Evolutionary conservation across 2,888 invertebrate species (phyloP), one percentile per base, ranked within the genome.

Genomic region (Andricus curvator): DNA sequence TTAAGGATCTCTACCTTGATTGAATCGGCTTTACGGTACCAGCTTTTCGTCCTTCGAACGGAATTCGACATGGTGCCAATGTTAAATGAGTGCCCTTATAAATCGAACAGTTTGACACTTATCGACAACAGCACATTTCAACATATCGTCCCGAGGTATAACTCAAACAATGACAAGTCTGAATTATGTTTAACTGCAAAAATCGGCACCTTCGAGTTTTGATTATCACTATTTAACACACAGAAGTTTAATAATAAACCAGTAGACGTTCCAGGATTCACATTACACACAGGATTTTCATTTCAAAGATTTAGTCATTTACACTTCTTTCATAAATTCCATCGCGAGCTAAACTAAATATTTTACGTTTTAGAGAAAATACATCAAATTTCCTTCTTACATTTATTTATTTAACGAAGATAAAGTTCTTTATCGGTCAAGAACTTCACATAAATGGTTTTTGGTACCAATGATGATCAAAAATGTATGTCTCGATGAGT

Each of bases 11-110:
- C 15, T 76, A 80, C 80, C 77, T 68, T 66, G 22, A 78, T 68
- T 25, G 76, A 56, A 17, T 80, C 80, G 25, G 77, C 77, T 67
- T 80, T 80, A 25, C 77, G 80, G 41, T 80, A 80, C 80, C 80
- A 80, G 41, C 80, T 80, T 48, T 74, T 76, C 17, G 65, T 80
- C 37, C 80, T 37, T 20, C 76, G 66, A 29, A 80, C 67, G 11
- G 80, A 80, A 74, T 79, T 79, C 51, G 79, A 79, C 79, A 79
- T 79, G 51, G 29, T 74, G 56, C n/a, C 51, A 20, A 48, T 48
- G 15, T 17, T 33, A 33, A 33, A 51, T 29, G 70, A n/a, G 20
- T 29, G 29, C 9, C 29, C 25, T 74, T 33, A 33, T 44, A 17
- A 68, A 48, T 20, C 17, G 20, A 48, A n/a, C 22, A 33, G 25